Evolutionary conservation across 92 coral and sea anemone species (phyloP), one percentile per base, ranked within the genome.

Genomic region (Metridium senile): DNA sequence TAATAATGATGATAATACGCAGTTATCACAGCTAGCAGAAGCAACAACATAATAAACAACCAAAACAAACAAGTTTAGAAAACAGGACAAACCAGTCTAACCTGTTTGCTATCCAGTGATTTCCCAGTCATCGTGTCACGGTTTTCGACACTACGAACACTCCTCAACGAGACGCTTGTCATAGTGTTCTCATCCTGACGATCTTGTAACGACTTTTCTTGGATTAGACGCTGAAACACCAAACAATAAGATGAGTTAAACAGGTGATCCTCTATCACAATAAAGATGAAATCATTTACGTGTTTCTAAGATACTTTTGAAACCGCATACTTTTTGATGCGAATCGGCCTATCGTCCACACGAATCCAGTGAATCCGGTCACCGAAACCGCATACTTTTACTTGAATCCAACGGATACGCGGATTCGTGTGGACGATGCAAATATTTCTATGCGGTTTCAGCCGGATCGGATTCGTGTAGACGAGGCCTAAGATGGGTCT

Each of bases 101-200:
- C 59, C 80, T 66, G 82, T 34, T 85, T 89, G 33, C 71, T 72
- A 30, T 74, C 85, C 28, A 85, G 28, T 0, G 97, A 88, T 34
- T 69, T 62, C 28, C 90, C 82, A 11, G 97, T 85, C 88, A 86
- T 86, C 8, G 96, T 87, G 33, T 72, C 82, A 59, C 89, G 77
- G 17, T 70, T 82, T 32, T 81, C 86, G 17, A 86, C 76, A 23
- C 78, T 80, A 26, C 72, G 72, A n/a, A 77, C 78, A 25, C 73
- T 69, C 47, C 68, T 79, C 58, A 85, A 62, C 9, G 97, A 88
- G 33, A 88, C 23, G 0, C 88, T 85, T 1, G 97, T 85, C 94
- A 90, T 90, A 11, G 96, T 87, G 68, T 46, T 43, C 66, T 87
- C 92, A 32, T 87, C 92, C 9, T 71, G 89, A 58, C 66, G 85